Conservation (phyloP, 2,113 vertebrate species). For the Carettochelys insculpta region DNA sequence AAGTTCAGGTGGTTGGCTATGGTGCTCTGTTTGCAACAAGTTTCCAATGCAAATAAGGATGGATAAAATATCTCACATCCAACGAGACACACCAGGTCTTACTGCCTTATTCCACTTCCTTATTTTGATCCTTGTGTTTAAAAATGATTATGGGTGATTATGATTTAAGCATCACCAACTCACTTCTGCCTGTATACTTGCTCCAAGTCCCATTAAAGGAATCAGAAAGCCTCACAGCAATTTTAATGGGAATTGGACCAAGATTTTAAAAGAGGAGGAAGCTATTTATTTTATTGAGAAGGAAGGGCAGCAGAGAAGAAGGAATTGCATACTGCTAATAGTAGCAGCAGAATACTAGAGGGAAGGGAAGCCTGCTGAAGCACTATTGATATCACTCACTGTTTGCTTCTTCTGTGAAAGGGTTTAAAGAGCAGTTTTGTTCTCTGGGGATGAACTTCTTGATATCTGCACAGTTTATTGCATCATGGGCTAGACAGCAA, state of each 20-base stretch:
- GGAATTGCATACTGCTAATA: not conserved
- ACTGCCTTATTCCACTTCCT: not conserved
- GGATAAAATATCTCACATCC: not conserved
- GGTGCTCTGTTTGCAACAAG: not conserved
- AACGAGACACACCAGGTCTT: not conserved
- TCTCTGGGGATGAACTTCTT: not conserved
- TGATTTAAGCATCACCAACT: not conserved
- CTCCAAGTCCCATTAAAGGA: not conserved
- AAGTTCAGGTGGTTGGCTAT: not conserved
- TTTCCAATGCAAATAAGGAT: not conserved
- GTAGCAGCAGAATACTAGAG: not conserved
- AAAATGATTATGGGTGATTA: not conserved
- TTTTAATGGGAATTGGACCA: not conserved
- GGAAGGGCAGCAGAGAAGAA: not conserved
- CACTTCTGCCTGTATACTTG: not conserved
- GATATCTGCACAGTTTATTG: not conserved
- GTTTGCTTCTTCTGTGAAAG: not conserved
- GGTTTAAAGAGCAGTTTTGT: not conserved
- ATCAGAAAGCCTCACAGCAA: not conserved
- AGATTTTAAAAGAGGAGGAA: not conserved
- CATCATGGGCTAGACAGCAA: not conserved
- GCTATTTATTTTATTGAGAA: not conserved
- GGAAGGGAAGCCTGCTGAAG: not conserved
- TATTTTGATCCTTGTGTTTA: not conserved
- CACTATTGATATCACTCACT: not conserved